A percentile compares a stretch with the other conserved stretches of the same genome.
These are phyloP conservation scores for Leptopilina boulardi DNA, from an alignment of 1,140 invertebrate species.

Conservation along the genomic window DNA sequence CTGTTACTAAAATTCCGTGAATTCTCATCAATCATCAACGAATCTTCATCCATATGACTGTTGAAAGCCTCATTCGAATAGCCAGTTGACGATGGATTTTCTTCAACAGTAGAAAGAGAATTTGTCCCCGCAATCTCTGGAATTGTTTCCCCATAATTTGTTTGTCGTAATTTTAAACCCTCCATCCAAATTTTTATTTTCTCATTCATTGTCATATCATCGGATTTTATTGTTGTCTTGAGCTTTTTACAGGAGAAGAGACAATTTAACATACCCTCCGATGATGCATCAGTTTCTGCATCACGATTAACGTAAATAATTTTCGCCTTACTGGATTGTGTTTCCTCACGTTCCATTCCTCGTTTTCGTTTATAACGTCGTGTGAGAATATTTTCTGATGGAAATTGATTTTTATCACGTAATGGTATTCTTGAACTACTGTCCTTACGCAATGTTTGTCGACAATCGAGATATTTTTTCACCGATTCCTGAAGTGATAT, in stretches of 20 bases:
- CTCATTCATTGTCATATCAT: conserved; percentile 25
- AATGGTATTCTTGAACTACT: conserved; percentile 79
- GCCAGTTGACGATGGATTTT: not conserved
- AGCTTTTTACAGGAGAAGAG: conserved; percentile 52
- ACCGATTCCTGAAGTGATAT: conserved; percentile 77
- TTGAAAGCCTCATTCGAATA: conserved; percentile 13
- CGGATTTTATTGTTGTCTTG: conserved; percentile 46
- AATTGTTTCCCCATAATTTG: not conserved
- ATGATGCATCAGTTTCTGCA: conserved; percentile 51
- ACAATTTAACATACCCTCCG: conserved; percentile 45
- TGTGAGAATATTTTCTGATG: conserved; percentile 58
- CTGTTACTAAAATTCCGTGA: conserved; percentile 10
- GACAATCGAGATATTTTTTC: conserved; percentile 76
- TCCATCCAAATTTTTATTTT: conserved; percentile 38
- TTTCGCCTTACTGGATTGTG: conserved; percentile 58
- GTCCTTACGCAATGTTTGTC: conserved; percentile 79
- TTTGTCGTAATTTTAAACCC: conserved; percentile 38
- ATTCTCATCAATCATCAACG: conserved; percentile 37
- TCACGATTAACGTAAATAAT: conserved; percentile 68
- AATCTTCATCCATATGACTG: conserved; percentile 32
- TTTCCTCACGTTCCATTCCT: conserved; percentile 63
- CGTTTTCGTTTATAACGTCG: conserved; percentile 64
- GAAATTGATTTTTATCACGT: conserved; percentile 74
- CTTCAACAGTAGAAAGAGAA: not conserved
- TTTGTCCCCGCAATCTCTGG: not conserved